Base-by-base conservation (phyloP, 2,888 invertebrate species). In the Rosalia funebris region DNA sequence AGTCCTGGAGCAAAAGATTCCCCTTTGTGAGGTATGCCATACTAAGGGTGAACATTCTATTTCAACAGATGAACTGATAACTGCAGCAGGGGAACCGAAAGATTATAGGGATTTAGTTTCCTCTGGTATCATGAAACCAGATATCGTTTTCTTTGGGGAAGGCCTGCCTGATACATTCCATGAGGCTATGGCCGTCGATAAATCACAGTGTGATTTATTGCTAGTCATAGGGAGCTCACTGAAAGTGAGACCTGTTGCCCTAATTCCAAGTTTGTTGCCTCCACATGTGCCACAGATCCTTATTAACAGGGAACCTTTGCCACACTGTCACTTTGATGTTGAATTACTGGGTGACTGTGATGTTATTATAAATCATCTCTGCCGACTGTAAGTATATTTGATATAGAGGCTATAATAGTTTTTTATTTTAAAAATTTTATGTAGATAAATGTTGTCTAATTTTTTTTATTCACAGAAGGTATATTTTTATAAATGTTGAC, bases 121-220 rank as follows among this genome's bases (percentile, higher is more conserved):
- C n/a, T 70, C 68, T 71, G 89, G 89, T 45, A 90, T 96, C 48
- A 91, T 95, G 89, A 96, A 96, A 79, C 95, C 95, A 16, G 94
- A 96, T 77, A 96, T 96, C 75, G 95, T 95, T 11, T 96, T 96
- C 82, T 96, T 96, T 80, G 95, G 95, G n/a, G 95, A 96, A 83
- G 92, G 92, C 73, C 83, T 96, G 48, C 91, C 93, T 0, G 91
- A 91, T 66, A 88, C 89, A 66, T 96, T 95, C 78, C 95, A 96
- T 79, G 86, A 88, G 45, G 89, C 91, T n/a, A 91, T 95, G 88
- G 87, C 89, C 16, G 84, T 85, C 55, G 95, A 96, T 77, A 92
- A 92, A 77, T 88, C 90, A 61, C 84, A 88, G 57, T 93, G 93
- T 79, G 96, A 96, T 82, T 84, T 96, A 57, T 82, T 96, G 36